phyloP scores from a whole-genome alignment of 2,113 vertebrate genomes.

The Leptobrachium leishanense region DNA sequence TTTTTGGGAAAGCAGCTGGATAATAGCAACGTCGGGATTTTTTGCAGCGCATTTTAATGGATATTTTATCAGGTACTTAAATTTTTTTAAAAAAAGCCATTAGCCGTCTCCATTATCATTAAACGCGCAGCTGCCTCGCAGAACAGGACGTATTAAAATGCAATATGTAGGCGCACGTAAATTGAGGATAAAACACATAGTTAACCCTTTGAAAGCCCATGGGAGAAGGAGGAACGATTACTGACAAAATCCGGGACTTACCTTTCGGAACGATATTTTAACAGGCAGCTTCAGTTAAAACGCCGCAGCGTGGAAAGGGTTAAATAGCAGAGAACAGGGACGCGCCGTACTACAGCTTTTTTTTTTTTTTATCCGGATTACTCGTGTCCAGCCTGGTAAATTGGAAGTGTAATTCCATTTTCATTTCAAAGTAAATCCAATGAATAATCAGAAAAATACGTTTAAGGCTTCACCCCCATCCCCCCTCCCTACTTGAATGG shows the following conservation, averaged over 20 bases:
- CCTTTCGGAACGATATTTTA: no score
- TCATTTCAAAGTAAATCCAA: slow-evolving; percentile 36
- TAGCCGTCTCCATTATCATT: background rate
- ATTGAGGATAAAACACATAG: background rate
- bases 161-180: background rate
- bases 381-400: slow-evolving; percentile 16
- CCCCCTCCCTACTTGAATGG: background rate
- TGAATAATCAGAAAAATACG: slow-evolving; percentile 28
- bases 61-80: background rate
- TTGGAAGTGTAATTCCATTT: slow-evolving; percentile 44
- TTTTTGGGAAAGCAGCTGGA: background rate
- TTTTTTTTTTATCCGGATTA: slow-evolving; percentile 35
- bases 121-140: background rate
- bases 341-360: background rate
- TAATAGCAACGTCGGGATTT: background rate
- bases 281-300: no score
- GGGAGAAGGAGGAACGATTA: background rate
- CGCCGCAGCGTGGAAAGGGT: background rate
- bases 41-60: background rate
- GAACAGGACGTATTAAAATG: background rate
- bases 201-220: background rate
- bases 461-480: slow-evolving; percentile 18
- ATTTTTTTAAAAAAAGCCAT: background rate
- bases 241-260: no score
- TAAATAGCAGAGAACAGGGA: background rate